A percentile compares a stretch with the other conserved stretches of the same genome.
Conservation (phyloP, 2,113 vertebrate species). For the Ophthalmolycus amberensis region DNA sequence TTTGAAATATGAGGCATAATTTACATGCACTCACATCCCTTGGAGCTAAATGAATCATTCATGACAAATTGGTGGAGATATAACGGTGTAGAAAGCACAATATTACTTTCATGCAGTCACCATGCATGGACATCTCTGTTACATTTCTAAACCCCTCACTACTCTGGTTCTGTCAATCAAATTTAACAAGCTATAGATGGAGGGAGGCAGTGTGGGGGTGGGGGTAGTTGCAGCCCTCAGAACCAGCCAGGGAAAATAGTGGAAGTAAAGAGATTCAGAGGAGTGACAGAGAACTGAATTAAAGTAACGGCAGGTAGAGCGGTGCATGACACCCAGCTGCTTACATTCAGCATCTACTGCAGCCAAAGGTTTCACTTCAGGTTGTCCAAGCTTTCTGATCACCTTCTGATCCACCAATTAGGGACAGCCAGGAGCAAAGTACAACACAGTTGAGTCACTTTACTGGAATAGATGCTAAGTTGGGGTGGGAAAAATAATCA, state of each 20-base stretch:
- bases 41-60: conserved; percentile 47
- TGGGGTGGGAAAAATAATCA: neutral
- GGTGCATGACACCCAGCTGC: neutral
- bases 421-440: neutral
- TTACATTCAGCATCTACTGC: neutral
- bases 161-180: conserved; percentile 67
- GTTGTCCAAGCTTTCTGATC: conserved; percentile 10
- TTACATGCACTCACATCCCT: conserved; percentile 15
- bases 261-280: conserved; percentile 16
- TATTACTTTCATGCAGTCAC: conserved; percentile 35
- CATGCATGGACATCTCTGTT: conserved; percentile 56
- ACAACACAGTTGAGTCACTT: neutral
- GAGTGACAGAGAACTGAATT: conserved; percentile 21
- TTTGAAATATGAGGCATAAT: conserved; percentile 22
- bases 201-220: neutral
- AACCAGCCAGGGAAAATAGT: conserved; percentile 11
- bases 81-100: conserved; percentile 5
- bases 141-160: conserved; percentile 44
- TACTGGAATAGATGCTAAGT: conserved; percentile 1
- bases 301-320: conserved; percentile 20
- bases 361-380: conserved; percentile 10
- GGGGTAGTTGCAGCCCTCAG: conserved; percentile 19
- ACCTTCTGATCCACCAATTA: conserved; percentile 11
- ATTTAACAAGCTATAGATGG: conserved; percentile 70
- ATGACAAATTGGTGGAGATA: conserved; percentile 37